Percentiles rank a stretch among this genome's conserved stretches.
These are phyloP conservation scores for Boleophthalmus pectinirostris DNA, from an alignment of 2,113 vertebrate species.

Conservation along the genomic window DNA sequence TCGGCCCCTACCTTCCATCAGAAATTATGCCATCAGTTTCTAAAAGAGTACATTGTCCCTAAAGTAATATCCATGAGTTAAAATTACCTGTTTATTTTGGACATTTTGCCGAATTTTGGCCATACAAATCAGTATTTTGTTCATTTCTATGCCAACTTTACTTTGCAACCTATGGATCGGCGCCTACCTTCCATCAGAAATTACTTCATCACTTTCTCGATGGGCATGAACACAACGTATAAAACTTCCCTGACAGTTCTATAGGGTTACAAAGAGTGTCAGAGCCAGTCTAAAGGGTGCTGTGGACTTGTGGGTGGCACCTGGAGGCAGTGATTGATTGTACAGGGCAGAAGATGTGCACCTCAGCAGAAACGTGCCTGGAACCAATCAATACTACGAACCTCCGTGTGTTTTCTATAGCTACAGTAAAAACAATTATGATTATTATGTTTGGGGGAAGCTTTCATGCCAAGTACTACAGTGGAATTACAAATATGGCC, in stretches of 20 bases:
- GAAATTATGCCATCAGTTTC: too few relatives aligned
- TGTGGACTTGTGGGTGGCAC: conserved; percentile 44
- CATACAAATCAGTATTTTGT: too few relatives aligned
- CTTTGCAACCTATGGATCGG: too few relatives aligned
- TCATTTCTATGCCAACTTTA: too few relatives aligned
- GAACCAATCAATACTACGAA: conserved; percentile 35
- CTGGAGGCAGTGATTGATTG: conserved; percentile 61
- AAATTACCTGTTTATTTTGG: too few relatives aligned
- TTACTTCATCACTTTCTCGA: neutral
- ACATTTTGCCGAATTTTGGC: too few relatives aligned
- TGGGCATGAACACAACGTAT: neutral
- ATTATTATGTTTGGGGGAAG: neutral
- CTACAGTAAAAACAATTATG: conserved; percentile 18
- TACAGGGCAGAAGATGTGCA: conserved; percentile 50
- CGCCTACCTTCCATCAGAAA: too few relatives aligned
- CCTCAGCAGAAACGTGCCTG: conserved; percentile 62
- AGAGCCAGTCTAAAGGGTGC: conserved; percentile 25
- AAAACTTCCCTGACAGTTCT: neutral
- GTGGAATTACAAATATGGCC: neutral
- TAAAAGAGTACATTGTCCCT: too few relatives aligned
- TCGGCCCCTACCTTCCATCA: too few relatives aligned
- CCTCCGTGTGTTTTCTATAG: conserved; percentile 16
- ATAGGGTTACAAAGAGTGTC: neutral
- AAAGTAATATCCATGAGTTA: too few relatives aligned
- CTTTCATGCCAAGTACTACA: neutral